A percentile compares a stretch with the other conserved stretches of the same genome.
Conservation (phyloP, 2,113 vertebrate genomes). For the cattle (Bos taurus) region ARS-UCD2.0 NC_037328.1:73694001-73694500, state of each 20-base stretch:
- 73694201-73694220: not conserved
- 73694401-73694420: not conserved
- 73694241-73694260: not conserved
- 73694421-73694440: accelerated
- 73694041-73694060: constrained; percentile 17
- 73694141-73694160: not conserved
- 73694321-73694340: not conserved
- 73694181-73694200: not conserved
- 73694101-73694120: constrained; percentile 5
- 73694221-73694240: not conserved
- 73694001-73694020: constrained; percentile 50
- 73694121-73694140: not conserved
- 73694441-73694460: not conserved
- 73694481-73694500: not conserved
- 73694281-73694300: not conserved
- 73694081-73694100: constrained; percentile 33
- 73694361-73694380: not conserved
- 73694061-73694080: constrained; percentile 39
- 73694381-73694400: not conserved
- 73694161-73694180: not conserved
- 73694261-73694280: not conserved
- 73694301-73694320: not conserved
- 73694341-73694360: not conserved
- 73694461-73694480: not conserved
- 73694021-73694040: constrained; percentile 52